phyloP scores from a whole-genome alignment of 1,140 invertebrate species.

The Andrena cerasifolii region DNA sequence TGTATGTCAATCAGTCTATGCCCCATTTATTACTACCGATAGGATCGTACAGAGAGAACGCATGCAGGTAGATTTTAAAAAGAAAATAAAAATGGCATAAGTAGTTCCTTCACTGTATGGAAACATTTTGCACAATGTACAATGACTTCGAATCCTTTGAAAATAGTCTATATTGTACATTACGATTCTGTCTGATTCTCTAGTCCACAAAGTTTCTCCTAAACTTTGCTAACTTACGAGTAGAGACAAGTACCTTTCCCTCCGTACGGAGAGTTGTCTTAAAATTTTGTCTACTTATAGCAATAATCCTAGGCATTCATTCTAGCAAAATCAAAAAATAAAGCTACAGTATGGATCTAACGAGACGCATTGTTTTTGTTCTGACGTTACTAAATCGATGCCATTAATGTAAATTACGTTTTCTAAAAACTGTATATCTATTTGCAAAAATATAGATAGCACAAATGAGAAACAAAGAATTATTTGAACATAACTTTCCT shows the following conservation, averaged over 20 bases:
- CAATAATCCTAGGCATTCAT: constrained; percentile 21
- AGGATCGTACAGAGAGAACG: constrained; percentile 40
- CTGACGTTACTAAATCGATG: neutral
- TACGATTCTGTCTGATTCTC: constrained; percentile 45
- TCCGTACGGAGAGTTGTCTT: constrained; percentile 7
- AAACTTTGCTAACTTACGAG: constrained; percentile 35
- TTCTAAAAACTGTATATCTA: neutral
- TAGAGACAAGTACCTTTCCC: constrained; percentile 16
- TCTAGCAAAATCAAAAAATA: constrained; percentile 13
- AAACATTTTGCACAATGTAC: constrained; percentile 32
- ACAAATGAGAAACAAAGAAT: neutral
- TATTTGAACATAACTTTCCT: constrained; percentile 4
- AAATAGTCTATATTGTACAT: constrained; percentile 36
- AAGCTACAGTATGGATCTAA: constrained; percentile 21
- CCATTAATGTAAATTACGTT: neutral
- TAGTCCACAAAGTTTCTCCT: constrained; percentile 55
- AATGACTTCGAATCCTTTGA: constrained; percentile 16
- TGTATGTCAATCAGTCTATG: constrained; percentile 31
- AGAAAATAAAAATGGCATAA: too few relatives aligned
- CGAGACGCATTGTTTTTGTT: neutral
- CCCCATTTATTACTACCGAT: constrained; percentile 39
- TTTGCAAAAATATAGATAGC: neutral
- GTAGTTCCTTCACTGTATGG: constrained; percentile 39
- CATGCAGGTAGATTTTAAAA: constrained; percentile 49
- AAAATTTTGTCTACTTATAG: constrained; percentile 23